These are phyloP conservation scores for Macrobrachium nipponense DNA, from an alignment of 1,140 invertebrate species.

Conservation along the genomic window DNA sequence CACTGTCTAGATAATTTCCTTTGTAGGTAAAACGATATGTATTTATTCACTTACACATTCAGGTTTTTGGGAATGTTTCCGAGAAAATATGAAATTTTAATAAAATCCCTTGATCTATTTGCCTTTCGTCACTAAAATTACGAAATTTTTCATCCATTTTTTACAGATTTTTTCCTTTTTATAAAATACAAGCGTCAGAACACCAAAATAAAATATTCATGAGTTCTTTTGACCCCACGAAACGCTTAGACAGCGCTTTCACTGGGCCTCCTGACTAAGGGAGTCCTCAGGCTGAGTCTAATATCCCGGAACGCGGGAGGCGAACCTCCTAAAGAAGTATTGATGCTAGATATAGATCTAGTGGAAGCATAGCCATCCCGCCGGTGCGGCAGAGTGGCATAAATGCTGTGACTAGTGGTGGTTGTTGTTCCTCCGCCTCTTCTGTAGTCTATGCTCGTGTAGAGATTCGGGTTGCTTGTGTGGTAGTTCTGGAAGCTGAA, in stretches of 20 bases:
- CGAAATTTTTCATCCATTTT: too few relatives aligned
- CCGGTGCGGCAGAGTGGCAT: conserved; percentile 27
- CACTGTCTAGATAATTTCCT: too few relatives aligned
- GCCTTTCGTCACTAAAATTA: too few relatives aligned
- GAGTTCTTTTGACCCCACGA: background rate
- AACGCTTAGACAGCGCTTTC: conserved; percentile 35
- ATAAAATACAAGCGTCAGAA: background rate
- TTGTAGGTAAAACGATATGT: too few relatives aligned
- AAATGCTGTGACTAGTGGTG: conserved; percentile 27
- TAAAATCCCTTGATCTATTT: too few relatives aligned
- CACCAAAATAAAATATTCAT: background rate
- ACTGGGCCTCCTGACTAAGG: conserved; percentile 36
- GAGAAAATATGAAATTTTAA: too few relatives aligned
- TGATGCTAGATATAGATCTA: conserved; percentile 29
- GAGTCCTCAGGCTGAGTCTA: conserved; percentile 26
- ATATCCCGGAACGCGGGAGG: conserved; percentile 39
- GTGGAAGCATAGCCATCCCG: conserved; percentile 13
- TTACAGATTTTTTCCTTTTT: background rate
- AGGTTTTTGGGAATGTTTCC: too few relatives aligned
- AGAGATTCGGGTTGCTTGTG: conserved; percentile 42
- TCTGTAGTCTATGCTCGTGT: conserved; percentile 37
- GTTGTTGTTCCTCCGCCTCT: conserved; percentile 22
- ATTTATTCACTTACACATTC: too few relatives aligned
- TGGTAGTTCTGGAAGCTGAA: conserved; percentile 9
- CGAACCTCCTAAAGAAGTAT: conserved; percentile 16